Conservation (phyloP, 2,888 invertebrate genomes). For the Scelioninae gen. 1 region DNA sequence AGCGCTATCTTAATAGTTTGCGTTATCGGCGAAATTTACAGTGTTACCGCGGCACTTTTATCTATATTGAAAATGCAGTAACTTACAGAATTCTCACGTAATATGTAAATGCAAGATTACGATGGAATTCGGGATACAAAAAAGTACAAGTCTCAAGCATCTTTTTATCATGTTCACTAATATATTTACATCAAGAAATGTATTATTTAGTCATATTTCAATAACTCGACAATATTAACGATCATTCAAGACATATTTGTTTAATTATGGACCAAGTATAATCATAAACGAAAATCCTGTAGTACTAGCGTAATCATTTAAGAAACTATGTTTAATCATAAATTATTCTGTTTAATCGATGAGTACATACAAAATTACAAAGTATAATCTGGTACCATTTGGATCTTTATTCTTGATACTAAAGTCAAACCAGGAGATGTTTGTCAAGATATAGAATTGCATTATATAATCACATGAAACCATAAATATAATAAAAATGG, state of each 20-base stretch:
- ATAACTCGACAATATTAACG: conserved; percentile 8
- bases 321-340: conserved; percentile 13
- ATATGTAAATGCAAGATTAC: conserved; percentile 60
- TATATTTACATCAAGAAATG: conserved; percentile 43
- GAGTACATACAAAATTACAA: conserved; percentile 6
- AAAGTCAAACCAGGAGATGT: background rate
- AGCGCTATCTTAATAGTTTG: conserved; percentile 68
- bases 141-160: conserved; percentile 46
- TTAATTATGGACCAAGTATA: conserved; percentile 7
- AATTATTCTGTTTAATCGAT: conserved; percentile 43
- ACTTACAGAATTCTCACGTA: conserved; percentile 61
- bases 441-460: background rate
- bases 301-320: background rate
- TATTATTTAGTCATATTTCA: conserved; percentile 34
- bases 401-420: background rate
- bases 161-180: conserved; percentile 62
- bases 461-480: too few relatives aligned
- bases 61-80: conserved; percentile 62
- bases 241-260: conserved; percentile 6
- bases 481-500: too few relatives aligned
- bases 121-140: conserved; percentile 45
- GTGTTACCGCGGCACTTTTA: conserved; percentile 62
- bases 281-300: background rate
- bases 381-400: conserved; percentile 27
- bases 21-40: conserved; percentile 66